Base-by-base conservation (phyloP, 2,113 vertebrate species). In the Picathartes gymnocephalus region DNA sequence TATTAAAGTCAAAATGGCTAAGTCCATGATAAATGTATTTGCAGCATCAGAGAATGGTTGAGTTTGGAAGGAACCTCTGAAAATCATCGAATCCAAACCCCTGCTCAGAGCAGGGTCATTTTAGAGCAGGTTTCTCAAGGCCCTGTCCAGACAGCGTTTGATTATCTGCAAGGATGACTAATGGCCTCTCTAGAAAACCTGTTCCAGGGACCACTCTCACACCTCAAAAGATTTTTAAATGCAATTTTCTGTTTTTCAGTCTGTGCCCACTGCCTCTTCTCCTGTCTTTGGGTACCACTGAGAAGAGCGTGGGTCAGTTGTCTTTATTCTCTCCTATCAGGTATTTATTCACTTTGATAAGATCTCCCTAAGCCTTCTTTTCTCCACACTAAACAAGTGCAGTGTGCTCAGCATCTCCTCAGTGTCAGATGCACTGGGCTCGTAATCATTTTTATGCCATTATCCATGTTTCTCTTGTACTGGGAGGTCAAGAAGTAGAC, bases 351-450 rank as follows among this genome's bases (percentile, higher is more conserved):
- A 7, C 9, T 53, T 61, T 8, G 8, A 5, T 64, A 19, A 79
- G 45, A 27, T 42, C 16, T 68, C 30, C 6, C 3, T 64, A 31
- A 77, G 27, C 9, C 21, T 45, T 31, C 39, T 66, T 16, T 69
- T 70, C 31, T 85, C 7, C 13, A 17, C 0, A 0, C 19, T 70
- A n/a, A 66, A 73, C 16, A 58, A 56, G 7, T n/a, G 6, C 37
- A 53, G 22, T 2, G 6, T 42, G 30, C 56, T 74, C 2, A 4
- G 19, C 4, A 0, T 73, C 44, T 82, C 21, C 11, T 62, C 33
- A 10, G 12, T 13, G 8, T 87, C 21, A 81, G 33, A 30, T 72
- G 24, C 0, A 2, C 35, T 44, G 61, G 19, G 23, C 24, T 47
- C 16, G 60, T 56, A 30, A 30, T 37, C 0, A 1, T 39, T 82